A percentile compares a stretch with the other conserved stretches of the same genome.
Conservation (phyloP, 2,888 invertebrate genomes). For the Emmelina monodactyla region DNA sequence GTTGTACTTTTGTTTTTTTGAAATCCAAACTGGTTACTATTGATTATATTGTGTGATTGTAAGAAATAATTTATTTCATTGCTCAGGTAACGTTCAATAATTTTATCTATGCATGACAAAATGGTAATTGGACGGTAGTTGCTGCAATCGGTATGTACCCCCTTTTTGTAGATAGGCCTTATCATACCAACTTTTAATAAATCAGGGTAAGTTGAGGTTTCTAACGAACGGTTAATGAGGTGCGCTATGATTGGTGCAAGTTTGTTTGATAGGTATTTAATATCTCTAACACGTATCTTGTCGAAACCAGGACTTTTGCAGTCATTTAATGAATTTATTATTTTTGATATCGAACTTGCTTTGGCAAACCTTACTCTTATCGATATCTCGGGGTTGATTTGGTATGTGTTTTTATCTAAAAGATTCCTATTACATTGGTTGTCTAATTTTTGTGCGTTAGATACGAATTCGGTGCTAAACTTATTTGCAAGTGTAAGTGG, state of each 20-base stretch:
- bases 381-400: neutral
- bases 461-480: slow-evolving; percentile 7
- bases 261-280: slow-evolving; percentile 8
- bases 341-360: neutral
- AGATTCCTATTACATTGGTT: slow-evolving; percentile 2
- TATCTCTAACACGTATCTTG: slow-evolving; percentile 6
- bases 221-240: slow-evolving; percentile 8
- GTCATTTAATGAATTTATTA: slow-evolving; percentile 3
- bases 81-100: slow-evolving; percentile 7
- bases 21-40: slow-evolving; percentile 8
- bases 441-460: slow-evolving; percentile 4
- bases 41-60: slow-evolving; percentile 5
- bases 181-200: slow-evolving; percentile 8
- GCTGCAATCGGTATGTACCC: slow-evolving; percentile 2
- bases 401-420: neutral
- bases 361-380: slow-evolving; percentile 3
- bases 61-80: slow-evolving; percentile 7
- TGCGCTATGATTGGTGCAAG: slow-evolving; percentile 7
- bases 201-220: slow-evolving; percentile 5
- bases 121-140: slow-evolving; percentile 14
- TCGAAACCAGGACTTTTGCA: slow-evolving; percentile 11
- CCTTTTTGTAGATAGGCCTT: slow-evolving; percentile 11
- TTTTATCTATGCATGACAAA: slow-evolving; percentile 8
- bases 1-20: slow-evolving; percentile 8
- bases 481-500: neutral